phyloP scores from a whole-genome alignment of 2,797 vertebrate genomes.

The Coregonus sp. region DNA sequence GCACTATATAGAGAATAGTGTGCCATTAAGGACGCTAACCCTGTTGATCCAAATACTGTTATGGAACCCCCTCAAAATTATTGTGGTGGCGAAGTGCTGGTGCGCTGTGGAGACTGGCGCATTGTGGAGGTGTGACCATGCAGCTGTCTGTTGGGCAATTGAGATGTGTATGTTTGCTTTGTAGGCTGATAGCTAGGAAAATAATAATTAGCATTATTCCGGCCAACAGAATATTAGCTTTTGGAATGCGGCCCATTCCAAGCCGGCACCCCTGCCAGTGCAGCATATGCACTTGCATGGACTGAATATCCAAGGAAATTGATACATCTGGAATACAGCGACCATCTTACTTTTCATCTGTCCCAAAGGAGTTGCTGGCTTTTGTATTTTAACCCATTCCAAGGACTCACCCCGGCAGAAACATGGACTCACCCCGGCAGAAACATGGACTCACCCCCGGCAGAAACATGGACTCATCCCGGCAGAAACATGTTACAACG shows the following conservation, averaged over 20 bases:
- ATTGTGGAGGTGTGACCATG: constrained; percentile 36
- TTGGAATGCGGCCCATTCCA: constrained; percentile 88
- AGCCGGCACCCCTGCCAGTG: constrained; percentile 81
- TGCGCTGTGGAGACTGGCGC: too few species aligned
- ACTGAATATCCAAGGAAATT: constrained; percentile 90
- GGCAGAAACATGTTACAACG: constrained; percentile 5
- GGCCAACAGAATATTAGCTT: constrained; percentile 82
- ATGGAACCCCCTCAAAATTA: constrained; percentile 8
- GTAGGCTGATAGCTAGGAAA: constrained; percentile 97
- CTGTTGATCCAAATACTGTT: background rate
- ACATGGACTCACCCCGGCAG: constrained; percentile 21
- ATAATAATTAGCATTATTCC: constrained; percentile 96
- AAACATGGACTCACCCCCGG: constrained; percentile 22
- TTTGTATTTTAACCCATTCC: constrained; percentile 70
- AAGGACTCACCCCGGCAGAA: constrained; percentile 30
- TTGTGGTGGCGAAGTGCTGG: background rate
- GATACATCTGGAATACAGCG: constrained; percentile 90
- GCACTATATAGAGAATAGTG: too few species aligned
- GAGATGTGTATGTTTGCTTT: constrained; percentile 95
- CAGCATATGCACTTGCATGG: constrained; percentile 88
- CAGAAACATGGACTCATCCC: constrained; percentile 24
- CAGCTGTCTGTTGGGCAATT: constrained; percentile 96
- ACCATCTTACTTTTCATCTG: constrained; percentile 89
- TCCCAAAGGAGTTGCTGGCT: constrained; percentile 80
- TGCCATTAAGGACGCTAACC: too few species aligned